Evolutionary conservation across 2,888 invertebrate genomes (phyloP).

Genomic region (Plusia festucae): DNA sequence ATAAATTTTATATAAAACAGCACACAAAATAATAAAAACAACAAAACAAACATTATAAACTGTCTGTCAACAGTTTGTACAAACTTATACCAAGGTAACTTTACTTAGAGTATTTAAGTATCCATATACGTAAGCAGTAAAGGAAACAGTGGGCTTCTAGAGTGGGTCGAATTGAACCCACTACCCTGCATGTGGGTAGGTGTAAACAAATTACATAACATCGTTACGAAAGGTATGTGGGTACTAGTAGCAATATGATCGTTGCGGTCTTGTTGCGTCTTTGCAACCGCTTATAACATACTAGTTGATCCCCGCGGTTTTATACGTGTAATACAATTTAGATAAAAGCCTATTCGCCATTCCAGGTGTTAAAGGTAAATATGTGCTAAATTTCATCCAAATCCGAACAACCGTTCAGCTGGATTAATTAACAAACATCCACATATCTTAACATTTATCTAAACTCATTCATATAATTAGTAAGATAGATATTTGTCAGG

Average conservation of each 20-base stretch:
- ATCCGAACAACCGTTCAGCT: no score
- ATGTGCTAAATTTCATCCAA: no score
- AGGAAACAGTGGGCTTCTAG: slow-evolving; percentile 72
- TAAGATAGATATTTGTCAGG: no score
- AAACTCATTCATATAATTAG: no score
- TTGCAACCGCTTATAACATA: neutral
- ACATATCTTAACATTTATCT: no score
- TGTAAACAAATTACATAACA: slow-evolving; percentile 76
- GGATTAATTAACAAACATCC: no score
- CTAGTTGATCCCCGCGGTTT: neutral
- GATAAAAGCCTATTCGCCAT: no score
- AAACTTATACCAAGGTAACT: slow-evolving; percentile 64
- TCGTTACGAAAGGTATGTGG: slow-evolving; percentile 57
- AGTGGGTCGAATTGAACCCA: slow-evolving; percentile 73
- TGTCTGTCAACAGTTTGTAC: slow-evolving; percentile 54
- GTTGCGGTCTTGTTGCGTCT: slow-evolving; percentile 6
- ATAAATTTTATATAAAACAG: no score
- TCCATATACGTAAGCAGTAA: slow-evolving; percentile 68
- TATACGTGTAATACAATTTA: neutral
- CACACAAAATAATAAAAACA: slow-evolving; percentile 13
- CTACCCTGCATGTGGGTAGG: slow-evolving; percentile 70
- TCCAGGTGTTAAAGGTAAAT: no score
- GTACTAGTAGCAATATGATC: slow-evolving; percentile 19
- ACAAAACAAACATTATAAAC: slow-evolving; percentile 28
- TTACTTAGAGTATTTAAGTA: slow-evolving; percentile 59